phyloP scores from a whole-genome alignment of 2,888 invertebrate genomes.

The Clunio marinus region DNA sequence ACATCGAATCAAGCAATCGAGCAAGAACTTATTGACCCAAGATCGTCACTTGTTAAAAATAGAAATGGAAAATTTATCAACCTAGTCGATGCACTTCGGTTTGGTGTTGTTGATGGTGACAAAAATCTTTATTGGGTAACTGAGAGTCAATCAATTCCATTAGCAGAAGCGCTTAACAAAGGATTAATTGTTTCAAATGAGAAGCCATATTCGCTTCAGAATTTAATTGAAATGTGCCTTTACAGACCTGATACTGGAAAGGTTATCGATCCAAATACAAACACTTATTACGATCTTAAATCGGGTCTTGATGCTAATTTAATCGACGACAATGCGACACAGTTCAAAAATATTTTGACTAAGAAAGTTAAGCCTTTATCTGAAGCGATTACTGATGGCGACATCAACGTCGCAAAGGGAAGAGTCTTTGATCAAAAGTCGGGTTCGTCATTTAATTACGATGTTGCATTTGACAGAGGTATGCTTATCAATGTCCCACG shows the following conservation, averaged over 20 bases:
- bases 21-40: constrained; percentile 72
- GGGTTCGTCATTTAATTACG: constrained; percentile 70
- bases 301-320: constrained; percentile 68
- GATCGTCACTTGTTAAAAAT: constrained; percentile 70
- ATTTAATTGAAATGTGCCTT: constrained; percentile 69
- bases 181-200: constrained; percentile 72
- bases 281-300: constrained; percentile 67
- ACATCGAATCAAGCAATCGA: constrained; percentile 68
- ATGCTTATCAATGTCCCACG: constrained; percentile 65
- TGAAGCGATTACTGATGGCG: constrained; percentile 71
- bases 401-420: constrained; percentile 70
- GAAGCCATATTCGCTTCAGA: constrained; percentile 68
- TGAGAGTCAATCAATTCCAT: constrained; percentile 61
- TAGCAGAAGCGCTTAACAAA: constrained; percentile 68
- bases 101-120: constrained; percentile 60
- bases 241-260: constrained; percentile 75
- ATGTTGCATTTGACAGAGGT: constrained; percentile 72
- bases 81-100: constrained; percentile 66
- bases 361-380: constrained; percentile 66
- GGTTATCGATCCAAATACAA: constrained; percentile 73
- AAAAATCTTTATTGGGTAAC: constrained; percentile 58
- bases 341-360: constrained; percentile 67
- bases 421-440: constrained; percentile 75
- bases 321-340: constrained; percentile 70
- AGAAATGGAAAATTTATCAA: constrained; percentile 67